phyloP scores from a whole-genome alignment of 2,888 invertebrate genomes.

The Eilema depressum region DNA sequence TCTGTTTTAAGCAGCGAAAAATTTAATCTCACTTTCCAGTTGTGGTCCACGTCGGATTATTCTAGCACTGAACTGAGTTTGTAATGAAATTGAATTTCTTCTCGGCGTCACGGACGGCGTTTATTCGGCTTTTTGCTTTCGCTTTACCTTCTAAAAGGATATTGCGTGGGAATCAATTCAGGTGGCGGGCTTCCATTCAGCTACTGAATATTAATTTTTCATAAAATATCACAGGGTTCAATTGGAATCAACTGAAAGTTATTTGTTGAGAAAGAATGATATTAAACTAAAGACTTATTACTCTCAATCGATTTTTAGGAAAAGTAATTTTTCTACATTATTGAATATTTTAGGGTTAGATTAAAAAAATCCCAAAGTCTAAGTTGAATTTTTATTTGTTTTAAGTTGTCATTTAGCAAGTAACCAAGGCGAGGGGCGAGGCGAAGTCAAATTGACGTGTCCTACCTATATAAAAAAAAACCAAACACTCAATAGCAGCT shows the following conservation, averaged over 20 bases:
- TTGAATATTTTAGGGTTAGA: not conserved
- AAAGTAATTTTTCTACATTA: not conserved
- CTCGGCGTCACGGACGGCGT: constrained; percentile 66
- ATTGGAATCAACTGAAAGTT: constrained; percentile 50
- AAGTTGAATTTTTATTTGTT: too few species aligned
- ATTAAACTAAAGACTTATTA: constrained; percentile 16
- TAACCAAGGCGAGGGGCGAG: too few species aligned
- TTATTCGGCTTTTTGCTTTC: constrained; percentile 81
- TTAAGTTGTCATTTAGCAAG: too few species aligned
- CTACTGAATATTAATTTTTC: constrained; percentile 74
- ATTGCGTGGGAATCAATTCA: constrained; percentile 84
- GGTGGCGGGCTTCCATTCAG: constrained; percentile 71
- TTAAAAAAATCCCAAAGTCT: too few species aligned
- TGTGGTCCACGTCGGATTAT: constrained; percentile 56
- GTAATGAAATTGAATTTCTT: constrained; percentile 82
- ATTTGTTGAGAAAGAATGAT: constrained; percentile 38
- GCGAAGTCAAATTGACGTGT: too few species aligned
- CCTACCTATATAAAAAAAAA: too few species aligned
- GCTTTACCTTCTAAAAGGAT: constrained; percentile 76
- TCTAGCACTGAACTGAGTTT: constrained; percentile 60
- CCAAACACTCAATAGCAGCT: too few species aligned
- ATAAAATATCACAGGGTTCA: constrained; percentile 56
- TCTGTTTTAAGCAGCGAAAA: constrained; percentile 18
- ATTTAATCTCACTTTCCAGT: constrained; percentile 51
- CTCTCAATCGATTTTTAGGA: not conserved